Evolutionary conservation across 37 sponge, comb jelly and placozoan genomes (phyloP).

Genomic region (Spongilla lacustris): DNA sequence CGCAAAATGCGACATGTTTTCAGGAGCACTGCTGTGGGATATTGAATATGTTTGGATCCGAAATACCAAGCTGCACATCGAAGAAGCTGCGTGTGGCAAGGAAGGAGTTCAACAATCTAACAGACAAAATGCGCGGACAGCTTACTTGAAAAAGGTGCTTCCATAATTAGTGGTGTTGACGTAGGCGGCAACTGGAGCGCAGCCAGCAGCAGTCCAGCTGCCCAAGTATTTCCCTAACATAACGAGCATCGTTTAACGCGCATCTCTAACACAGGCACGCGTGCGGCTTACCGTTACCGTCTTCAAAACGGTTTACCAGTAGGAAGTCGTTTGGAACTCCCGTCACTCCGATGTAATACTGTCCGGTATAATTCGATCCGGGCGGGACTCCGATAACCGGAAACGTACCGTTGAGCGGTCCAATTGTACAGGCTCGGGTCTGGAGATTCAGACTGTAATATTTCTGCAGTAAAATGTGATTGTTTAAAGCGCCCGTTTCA

Average conservation of each 20-base stretch:
- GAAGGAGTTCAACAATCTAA: not conserved
- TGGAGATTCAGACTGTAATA: conserved; percentile 32
- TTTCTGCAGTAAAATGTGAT: not conserved
- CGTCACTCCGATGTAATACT: conserved; percentile 45
- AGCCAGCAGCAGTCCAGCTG: not conserved
- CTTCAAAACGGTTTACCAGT: conserved; percentile 7
- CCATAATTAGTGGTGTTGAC: not conserved
- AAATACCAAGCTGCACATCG: not conserved
- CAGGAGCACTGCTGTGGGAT: conserved; percentile 2
- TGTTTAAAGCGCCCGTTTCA: not conserved
- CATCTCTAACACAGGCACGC: not conserved
- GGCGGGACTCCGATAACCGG: conserved; percentile 46
- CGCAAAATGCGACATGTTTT: too few species aligned
- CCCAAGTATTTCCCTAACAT: not conserved
- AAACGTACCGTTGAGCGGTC: conserved; percentile 25
- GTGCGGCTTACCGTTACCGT: not conserved
- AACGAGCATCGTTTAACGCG: not conserved
- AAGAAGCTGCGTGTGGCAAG: not conserved
- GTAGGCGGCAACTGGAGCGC: not conserved
- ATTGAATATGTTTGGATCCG: conserved; percentile 7
- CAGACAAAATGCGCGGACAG: not conserved
- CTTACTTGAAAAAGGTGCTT: conserved; percentile 1
- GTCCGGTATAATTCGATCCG: conserved; percentile 27
- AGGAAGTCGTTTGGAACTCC: conserved; percentile 32
- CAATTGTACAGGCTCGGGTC: conserved; percentile 43